Conservation (phyloP, 2,797 vertebrate species). For the Sebastes itinus region DNA sequence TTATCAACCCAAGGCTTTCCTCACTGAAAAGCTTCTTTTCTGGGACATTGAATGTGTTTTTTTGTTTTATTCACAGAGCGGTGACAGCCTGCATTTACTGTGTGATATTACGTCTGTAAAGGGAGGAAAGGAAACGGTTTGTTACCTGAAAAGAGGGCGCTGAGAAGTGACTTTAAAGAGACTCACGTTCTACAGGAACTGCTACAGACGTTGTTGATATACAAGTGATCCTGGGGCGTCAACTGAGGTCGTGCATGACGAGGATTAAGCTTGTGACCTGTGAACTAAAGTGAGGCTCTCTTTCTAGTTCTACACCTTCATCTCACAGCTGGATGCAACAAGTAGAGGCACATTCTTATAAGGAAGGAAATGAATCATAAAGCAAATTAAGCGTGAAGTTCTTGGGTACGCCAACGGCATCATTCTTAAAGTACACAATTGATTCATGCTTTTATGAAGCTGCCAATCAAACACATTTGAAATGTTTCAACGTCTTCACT, state of each 20-base stretch:
- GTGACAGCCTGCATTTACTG: not conserved
- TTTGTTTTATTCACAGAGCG: not conserved
- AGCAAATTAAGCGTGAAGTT: not conserved
- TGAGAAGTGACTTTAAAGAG: not conserved
- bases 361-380: not conserved
- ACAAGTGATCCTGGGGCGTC: not conserved
- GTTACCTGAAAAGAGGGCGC: not conserved
- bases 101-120: not conserved
- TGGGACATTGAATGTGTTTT: not conserved
- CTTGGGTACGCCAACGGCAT: not conserved
- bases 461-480: not conserved
- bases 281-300: not conserved
- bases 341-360: conserved; percentile 8
- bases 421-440: not conserved
- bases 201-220: not conserved
- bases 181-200: not conserved
- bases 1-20: too few species aligned
- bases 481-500: not conserved
- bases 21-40: too few species aligned
- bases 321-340: not conserved
- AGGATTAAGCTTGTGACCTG: not conserved
- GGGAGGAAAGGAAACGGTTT: not conserved
- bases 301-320: not conserved
- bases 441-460: not conserved
- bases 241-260: not conserved